Evolutionary conservation across 1,140 invertebrate genomes (phyloP).

Genomic region (Drosophila teissieri): DNA sequence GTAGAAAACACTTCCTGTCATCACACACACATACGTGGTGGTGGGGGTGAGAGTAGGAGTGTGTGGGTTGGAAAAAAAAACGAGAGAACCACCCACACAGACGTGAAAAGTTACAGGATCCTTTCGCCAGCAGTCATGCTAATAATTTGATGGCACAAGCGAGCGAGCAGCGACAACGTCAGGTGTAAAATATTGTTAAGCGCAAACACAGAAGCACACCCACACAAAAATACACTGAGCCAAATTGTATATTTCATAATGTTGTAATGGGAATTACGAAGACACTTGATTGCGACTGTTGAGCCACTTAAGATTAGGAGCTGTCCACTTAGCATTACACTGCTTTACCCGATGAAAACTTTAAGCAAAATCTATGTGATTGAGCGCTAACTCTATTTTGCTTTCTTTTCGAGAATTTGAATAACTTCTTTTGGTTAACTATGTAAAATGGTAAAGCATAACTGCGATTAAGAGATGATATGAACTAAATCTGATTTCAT

Average conservation of each 20-base stretch:
- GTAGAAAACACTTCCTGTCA: conserved; percentile 57
- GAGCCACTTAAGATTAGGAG: too few relatives aligned
- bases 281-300: too few relatives aligned
- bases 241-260: neutral
- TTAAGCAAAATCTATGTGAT: too few relatives aligned
- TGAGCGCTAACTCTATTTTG: too few relatives aligned
- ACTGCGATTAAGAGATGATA: too few relatives aligned
- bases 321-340: too few relatives aligned
- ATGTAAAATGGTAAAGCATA: too few relatives aligned
- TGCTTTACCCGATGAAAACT: too few relatives aligned
- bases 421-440: too few relatives aligned
- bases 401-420: too few relatives aligned
- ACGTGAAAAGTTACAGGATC: conserved; percentile 46
- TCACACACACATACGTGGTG: conserved; percentile 2
- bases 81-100: conserved; percentile 5
- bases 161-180: conserved; percentile 61
- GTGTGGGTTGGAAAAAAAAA: conserved; percentile 8
- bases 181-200: conserved; percentile 82
- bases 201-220: conserved; percentile 33
- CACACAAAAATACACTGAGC: conserved; percentile 13
- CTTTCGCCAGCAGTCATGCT: conserved; percentile 77
- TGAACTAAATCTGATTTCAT: too few relatives aligned
- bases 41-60: neutral
- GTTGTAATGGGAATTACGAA: too few relatives aligned
- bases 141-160: conserved; percentile 78